Conservation (phyloP, 2,888 invertebrate genomes). For the Melieria picta region DNA sequence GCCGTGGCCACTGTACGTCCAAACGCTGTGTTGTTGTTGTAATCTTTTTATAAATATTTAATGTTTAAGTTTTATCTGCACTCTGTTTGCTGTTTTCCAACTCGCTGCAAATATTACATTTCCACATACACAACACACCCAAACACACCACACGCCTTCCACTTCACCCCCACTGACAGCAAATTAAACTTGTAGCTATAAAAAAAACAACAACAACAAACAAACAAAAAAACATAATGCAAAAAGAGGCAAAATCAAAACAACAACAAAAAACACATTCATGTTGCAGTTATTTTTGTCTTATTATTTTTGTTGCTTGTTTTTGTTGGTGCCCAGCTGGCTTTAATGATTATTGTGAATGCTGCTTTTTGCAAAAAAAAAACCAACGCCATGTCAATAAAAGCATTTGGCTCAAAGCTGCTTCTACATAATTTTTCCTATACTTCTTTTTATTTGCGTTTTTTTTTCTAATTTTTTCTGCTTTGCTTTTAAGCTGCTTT, state of each 20-base stretch:
- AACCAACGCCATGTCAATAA: too few species aligned
- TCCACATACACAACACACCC: too few species aligned
- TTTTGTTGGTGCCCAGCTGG: background rate
- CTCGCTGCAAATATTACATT: background rate
- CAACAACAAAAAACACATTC: background rate
- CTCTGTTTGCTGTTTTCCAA: background rate
- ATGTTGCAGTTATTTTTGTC: background rate
- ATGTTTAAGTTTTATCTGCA: constrained; percentile 4
- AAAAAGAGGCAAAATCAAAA: background rate
- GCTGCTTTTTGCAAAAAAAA: background rate
- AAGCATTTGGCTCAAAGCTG: too few species aligned
- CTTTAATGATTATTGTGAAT: constrained; percentile 1
- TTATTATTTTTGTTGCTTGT: too few species aligned
- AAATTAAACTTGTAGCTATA: background rate
- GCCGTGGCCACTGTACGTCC: background rate
- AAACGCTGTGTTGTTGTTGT: background rate
- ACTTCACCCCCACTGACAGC: too few species aligned
- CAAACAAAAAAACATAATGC: background rate
- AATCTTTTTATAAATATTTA: constrained; percentile 22
- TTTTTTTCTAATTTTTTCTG: too few species aligned
- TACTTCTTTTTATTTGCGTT: too few species aligned
- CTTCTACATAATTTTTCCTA: too few species aligned
- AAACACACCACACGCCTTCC: too few species aligned
- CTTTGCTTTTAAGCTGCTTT: too few species aligned
- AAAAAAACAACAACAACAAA: background rate